Conservation (phyloP, 2,113 vertebrate species). For the Microtus pennsylvanicus region DNA sequence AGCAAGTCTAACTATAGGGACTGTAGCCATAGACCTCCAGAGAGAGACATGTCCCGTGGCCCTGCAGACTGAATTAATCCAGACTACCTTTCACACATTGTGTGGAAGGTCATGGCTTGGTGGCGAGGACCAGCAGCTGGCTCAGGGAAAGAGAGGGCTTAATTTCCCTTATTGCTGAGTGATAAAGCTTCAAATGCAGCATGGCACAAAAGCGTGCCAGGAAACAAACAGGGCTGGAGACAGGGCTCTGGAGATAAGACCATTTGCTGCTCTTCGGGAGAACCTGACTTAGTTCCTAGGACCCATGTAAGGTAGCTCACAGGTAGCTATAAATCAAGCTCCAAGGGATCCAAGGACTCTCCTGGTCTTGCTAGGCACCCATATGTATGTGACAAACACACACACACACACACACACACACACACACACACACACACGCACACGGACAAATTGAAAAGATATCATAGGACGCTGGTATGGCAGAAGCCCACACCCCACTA, state of each 20-base stretch:
- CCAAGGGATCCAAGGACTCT: background rate
- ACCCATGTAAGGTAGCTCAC: too few relatives aligned
- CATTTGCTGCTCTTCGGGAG: background rate
- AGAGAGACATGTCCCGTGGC: too few relatives aligned
- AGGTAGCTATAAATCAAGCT: background rate
- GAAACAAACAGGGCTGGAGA: background rate
- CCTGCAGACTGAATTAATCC: background rate
- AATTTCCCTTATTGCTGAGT: background rate
- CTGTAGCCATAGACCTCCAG: background rate
- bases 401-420: background rate
- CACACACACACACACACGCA: too few relatives aligned
- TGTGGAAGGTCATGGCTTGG: background rate
- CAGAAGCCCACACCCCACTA: background rate
- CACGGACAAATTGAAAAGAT: background rate
- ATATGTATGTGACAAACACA: too few relatives aligned
- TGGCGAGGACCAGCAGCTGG: background rate
- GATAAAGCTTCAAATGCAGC: background rate
- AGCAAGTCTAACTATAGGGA: background rate
- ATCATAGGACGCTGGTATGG: background rate
- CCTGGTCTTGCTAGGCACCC: background rate
- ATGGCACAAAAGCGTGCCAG: background rate
- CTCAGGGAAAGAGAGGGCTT: background rate
- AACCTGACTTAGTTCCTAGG: background rate
- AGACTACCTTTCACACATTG: background rate
- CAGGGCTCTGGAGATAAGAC: background rate